These are phyloP conservation scores for Zeus faber DNA, from an alignment of 2,113 vertebrate species.

Conservation along the genomic window DNA sequence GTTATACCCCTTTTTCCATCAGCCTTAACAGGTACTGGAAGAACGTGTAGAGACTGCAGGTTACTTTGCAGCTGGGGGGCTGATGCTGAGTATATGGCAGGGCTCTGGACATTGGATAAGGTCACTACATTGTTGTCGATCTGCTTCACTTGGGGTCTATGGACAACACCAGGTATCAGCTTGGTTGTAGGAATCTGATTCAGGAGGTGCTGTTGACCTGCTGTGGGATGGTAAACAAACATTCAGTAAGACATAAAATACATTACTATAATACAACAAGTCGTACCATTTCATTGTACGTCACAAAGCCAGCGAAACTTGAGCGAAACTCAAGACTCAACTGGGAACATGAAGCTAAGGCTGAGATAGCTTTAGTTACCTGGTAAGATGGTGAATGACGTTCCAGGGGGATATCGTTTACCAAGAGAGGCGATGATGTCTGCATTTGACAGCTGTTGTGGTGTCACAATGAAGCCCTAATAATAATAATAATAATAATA, in stretches of 20 bases:
- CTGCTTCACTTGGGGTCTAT: conserved; percentile 66
- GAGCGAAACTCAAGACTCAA: no score
- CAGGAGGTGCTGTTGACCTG: conserved; percentile 52
- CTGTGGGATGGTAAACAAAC: no score
- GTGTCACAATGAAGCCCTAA: conserved; percentile 84
- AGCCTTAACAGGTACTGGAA: conserved; percentile 24
- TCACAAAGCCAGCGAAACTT: no score
- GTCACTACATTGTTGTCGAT: conserved; percentile 66
- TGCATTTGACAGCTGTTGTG: conserved; percentile 77
- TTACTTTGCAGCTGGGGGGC: conserved; percentile 37
- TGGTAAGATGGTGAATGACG: conserved; percentile 79
- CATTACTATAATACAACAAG: no score
- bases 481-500: conserved; percentile 43
- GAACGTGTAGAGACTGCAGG: conserved; percentile 33
- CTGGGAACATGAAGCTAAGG: no score
- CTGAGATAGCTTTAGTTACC: conserved; percentile 79
- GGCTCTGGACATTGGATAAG: conserved; percentile 61
- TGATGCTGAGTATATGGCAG: conserved; percentile 50
- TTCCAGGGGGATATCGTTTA: conserved; percentile 78
- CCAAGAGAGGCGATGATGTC: conserved; percentile 81
- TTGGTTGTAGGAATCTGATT: conserved; percentile 43
- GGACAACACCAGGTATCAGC: conserved; percentile 48
- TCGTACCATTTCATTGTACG: no score
- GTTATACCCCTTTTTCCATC: background rate
- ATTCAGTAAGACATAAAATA: no score